Evolutionary conservation across 2,888 invertebrate genomes (phyloP), one percentile per base, ranked within the genome.

Genomic region (Drosophila emarginata): DNA sequence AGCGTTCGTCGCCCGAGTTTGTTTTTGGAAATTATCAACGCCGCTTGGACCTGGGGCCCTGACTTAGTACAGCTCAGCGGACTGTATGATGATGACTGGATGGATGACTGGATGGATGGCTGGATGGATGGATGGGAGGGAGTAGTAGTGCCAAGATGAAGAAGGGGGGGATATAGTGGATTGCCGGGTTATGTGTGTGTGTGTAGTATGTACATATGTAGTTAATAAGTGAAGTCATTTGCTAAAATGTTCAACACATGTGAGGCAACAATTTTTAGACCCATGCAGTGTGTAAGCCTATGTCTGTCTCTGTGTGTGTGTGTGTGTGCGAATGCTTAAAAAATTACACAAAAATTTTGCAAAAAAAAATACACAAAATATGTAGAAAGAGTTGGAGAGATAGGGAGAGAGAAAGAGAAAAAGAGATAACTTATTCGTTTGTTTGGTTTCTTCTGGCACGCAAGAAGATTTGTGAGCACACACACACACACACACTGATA

Each of bases 161-260:
- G 12, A 15, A n/a, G 15, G 28, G 32, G 18, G 5, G 12, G 36
- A 28, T 37, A 23, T 18, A 28, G 45, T 36, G 15, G 45, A 2
- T n/a, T n/a, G 36, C 37, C 65, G 76, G 66, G 70, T 32, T 32
- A 32, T 32, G 2, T 32, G 9, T 32, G 21, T 0, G 4, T 45
- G 1, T 12, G 5, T 18, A 26, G 45, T 45, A n/a, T 4, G 3
- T 45, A 21, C 18, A 18, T 45, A 65, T 67, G 56, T 76, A 75
- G 72, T 75, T 72, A 74, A 74, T 74, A 77, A 79, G 87, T 90
- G 81, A 89, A 90, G 90, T 89, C 89, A 87, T 90, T 89, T 90
- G 89, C 81, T 77, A 79, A 87, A 89, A 85, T 80, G 76, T 80
- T 76, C 64, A 69, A 58, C 69, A 79, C 74, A 84, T 84, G 76